Evolutionary conservation across 2,797 vertebrate genomes (phyloP).

Genomic region (Pseudomugil tenellus): DNA sequence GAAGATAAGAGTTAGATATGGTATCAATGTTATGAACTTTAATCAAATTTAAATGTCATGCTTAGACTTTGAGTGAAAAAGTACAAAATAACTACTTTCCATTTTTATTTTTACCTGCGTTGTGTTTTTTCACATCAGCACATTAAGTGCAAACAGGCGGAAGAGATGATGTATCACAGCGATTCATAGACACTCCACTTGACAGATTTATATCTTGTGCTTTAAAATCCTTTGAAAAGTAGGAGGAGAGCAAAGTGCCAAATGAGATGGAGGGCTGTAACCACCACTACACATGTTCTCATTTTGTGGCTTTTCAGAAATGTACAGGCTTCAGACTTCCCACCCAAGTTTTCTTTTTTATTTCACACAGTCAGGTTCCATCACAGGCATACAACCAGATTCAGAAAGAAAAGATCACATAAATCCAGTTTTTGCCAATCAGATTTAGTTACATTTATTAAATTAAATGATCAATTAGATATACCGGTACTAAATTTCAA

Average conservation of each 20-base stretch:
- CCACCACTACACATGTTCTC: background rate
- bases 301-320: background rate
- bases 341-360: background rate
- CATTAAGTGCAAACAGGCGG: slow-evolving; percentile 4
- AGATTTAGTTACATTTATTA: too few species aligned
- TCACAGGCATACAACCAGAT: background rate
- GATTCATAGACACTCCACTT: slow-evolving; percentile 11
- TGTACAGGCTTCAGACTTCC: background rate
- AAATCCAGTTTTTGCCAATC: too few species aligned
- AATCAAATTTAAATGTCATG: background rate
- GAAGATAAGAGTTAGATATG: too few species aligned
- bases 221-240: slow-evolving; percentile 2
- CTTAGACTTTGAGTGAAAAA: background rate
- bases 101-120: background rate
- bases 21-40: too few species aligned
- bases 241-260: background rate
- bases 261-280: slow-evolving; percentile 1
- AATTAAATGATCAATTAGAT: too few species aligned
- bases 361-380: background rate
- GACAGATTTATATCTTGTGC: slow-evolving; percentile 21
- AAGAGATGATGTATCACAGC: slow-evolving; percentile 13
- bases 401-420: background rate
- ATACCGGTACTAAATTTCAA: too few species aligned
- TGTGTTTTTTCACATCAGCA: slow-evolving; percentile 8
- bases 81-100: background rate